phyloP scores from a whole-genome alignment of 2,113 vertebrate species.

The Psittacara wagleri region DNA sequence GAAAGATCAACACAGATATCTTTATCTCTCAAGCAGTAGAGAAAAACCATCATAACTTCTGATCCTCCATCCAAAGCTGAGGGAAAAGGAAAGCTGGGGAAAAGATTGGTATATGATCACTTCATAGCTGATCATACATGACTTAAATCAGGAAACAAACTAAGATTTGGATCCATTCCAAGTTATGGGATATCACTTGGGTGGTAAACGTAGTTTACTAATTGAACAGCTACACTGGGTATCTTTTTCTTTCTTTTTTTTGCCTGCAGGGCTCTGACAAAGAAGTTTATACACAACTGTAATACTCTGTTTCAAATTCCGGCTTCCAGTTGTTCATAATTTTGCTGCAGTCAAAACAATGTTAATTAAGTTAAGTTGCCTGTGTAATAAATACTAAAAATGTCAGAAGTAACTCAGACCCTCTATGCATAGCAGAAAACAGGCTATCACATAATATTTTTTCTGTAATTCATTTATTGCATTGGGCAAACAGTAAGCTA shows the following conservation, averaged over 20 bases:
- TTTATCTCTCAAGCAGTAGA: neutral
- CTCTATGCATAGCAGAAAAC: neutral
- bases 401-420: constrained; percentile 38
- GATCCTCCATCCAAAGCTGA: neutral
- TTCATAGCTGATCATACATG: neutral
- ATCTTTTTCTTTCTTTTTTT: neutral
- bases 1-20: neutral
- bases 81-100: neutral
- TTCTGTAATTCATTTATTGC: neutral
- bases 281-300: neutral
- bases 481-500: neutral
- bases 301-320: constrained; percentile 9
- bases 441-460: constrained; percentile 10
- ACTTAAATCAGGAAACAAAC: neutral
- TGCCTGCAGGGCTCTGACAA: neutral
- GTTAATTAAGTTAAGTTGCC: constrained; percentile 37
- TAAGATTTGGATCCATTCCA: neutral
- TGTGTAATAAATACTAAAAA: constrained; percentile 49
- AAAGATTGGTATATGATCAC: neutral
- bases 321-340: neutral
- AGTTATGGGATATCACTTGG: neutral
- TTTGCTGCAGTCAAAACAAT: constrained; percentile 23
- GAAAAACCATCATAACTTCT: neutral
- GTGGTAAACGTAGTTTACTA: neutral
- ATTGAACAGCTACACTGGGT: neutral